Evolutionary conservation across 2,797 vertebrate species (phyloP).

Genomic region (Serranus cabrilla): DNA sequence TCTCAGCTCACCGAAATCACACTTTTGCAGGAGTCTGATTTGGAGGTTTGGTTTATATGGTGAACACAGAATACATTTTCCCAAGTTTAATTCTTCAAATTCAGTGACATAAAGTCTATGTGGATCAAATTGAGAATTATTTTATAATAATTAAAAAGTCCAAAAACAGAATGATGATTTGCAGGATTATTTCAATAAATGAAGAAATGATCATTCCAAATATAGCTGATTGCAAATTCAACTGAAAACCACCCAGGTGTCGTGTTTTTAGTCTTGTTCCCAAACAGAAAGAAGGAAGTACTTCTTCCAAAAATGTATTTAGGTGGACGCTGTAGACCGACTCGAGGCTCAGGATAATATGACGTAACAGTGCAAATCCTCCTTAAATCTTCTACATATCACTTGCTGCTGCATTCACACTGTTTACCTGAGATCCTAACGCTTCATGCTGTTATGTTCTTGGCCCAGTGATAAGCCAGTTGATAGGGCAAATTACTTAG

Average conservation of each 20-base stretch:
- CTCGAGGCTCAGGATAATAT: background rate
- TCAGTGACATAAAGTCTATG: too few relatives aligned
- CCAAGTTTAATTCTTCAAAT: too few relatives aligned
- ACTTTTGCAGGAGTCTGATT: constrained; percentile 6
- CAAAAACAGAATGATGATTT: too few relatives aligned
- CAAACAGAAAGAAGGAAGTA: too few relatives aligned
- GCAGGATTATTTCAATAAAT: too few relatives aligned
- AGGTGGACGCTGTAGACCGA: background rate
- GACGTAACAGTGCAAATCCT: background rate
- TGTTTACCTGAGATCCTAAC: background rate
- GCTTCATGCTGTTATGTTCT: background rate
- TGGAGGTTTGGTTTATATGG: background rate
- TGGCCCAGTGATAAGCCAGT: background rate
- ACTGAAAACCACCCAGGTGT: too few relatives aligned
- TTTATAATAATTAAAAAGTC: too few relatives aligned
- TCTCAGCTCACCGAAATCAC: constrained; percentile 29
- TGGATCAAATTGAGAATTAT: too few relatives aligned
- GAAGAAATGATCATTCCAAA: too few relatives aligned
- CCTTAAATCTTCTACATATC: background rate
- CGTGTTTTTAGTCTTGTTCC: too few relatives aligned
- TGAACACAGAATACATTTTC: background rate
- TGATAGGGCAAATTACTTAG: background rate
- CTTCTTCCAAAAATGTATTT: background rate
- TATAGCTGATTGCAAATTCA: too few relatives aligned
- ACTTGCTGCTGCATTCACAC: background rate